A percentile compares a stretch with the other conserved stretches of the same genome.
These are phyloP conservation scores for Sardina pilchardus DNA, from an alignment of 2,113 vertebrate genomes.

Conservation along the genomic window DNA sequence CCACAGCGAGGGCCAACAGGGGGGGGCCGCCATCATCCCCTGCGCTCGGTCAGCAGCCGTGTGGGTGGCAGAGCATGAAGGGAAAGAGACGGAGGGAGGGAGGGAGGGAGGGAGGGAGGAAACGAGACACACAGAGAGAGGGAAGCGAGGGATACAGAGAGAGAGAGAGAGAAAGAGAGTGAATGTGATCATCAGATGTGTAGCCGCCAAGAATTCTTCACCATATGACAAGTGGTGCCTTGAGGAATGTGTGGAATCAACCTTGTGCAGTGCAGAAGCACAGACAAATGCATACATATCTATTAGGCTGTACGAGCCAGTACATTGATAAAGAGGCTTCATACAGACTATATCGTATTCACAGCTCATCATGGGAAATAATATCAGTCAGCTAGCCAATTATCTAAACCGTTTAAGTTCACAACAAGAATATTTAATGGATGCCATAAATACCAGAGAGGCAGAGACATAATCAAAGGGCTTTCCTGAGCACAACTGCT, in stretches of 20 bases:
- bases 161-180: not conserved
- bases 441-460: not conserved
- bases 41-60: not conserved
- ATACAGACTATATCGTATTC: not conserved
- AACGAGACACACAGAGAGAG: not conserved
- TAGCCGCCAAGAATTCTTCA: not conserved
- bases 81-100: not conserved
- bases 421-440: not conserved
- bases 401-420: not conserved
- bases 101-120: not conserved
- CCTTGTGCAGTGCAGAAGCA: not conserved
- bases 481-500: constrained; percentile 48
- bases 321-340: not conserved
- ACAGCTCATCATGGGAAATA: not conserved
- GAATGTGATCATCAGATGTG: not conserved
- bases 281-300: not conserved
- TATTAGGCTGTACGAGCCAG: not conserved
- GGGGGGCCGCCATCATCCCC: not conserved
- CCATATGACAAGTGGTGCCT: constrained; percentile 3
- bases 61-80: not conserved
- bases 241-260: not conserved
- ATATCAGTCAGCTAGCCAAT: not conserved
- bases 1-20: not conserved
- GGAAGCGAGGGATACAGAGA: not conserved
- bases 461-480: constrained; percentile 38